Evolutionary conservation across 2,888 invertebrate species (phyloP).

Genomic region (Micoletzkya japonica): DNA sequence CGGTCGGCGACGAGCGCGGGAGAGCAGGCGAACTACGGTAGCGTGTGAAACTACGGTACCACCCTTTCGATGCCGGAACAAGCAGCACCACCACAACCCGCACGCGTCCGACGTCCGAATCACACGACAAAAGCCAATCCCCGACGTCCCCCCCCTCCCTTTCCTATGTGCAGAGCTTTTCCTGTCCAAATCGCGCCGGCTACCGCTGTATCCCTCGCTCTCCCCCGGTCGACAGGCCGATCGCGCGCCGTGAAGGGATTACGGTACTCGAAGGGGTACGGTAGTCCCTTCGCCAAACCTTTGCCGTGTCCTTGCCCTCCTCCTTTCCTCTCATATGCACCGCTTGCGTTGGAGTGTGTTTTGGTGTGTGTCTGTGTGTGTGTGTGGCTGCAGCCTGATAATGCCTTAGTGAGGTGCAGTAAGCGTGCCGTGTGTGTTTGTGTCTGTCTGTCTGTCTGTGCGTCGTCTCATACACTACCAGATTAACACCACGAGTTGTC

Average conservation of each 20-base stretch:
- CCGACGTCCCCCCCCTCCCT: neutral
- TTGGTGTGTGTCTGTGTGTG: neutral
- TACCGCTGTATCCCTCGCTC: slow-evolving; percentile 1
- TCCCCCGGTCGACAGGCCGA: neutral
- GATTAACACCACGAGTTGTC: neutral
- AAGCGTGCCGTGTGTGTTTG: slow-evolving; percentile 17
- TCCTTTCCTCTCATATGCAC: slow-evolving; percentile 6
- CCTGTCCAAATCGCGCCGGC: neutral
- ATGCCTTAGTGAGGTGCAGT: neutral
- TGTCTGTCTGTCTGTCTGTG: neutral
- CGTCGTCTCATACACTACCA: slow-evolving; percentile 7
- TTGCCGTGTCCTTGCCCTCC: neutral
- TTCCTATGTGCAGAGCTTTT: neutral
- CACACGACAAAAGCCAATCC: neutral
- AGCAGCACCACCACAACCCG: neutral
- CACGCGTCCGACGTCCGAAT: neutral
- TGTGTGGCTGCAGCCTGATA: neutral
- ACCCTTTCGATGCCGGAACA: too few relatives aligned
- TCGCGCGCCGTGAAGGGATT: neutral
- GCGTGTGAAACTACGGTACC: too few relatives aligned
- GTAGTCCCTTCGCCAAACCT: neutral
- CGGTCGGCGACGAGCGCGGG: slow-evolving; percentile 4
- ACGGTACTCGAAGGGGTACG: neutral
- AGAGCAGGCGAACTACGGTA: too few relatives aligned
- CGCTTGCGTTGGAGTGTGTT: slow-evolving; percentile 4